Evolutionary conservation across 2,113 vertebrate species (phyloP).

Genomic region (Urocynchramus pylzowi): DNA sequence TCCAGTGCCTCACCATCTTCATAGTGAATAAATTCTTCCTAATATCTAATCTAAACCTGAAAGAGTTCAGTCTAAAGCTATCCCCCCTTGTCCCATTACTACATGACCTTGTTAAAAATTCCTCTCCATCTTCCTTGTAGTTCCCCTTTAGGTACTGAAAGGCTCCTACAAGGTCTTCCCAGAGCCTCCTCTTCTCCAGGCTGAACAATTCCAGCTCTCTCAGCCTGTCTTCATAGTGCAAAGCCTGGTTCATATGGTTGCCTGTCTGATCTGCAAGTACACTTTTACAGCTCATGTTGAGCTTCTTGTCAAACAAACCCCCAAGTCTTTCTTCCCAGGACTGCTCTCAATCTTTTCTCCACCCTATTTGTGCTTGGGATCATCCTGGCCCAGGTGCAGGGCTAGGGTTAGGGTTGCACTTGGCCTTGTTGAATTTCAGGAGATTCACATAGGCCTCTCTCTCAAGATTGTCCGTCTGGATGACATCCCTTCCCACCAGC

Average conservation of each 20-base stretch:
- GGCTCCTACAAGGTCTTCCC: background rate
- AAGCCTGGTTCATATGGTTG: background rate
- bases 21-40: background rate
- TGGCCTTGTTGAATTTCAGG: background rate
- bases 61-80: background rate
- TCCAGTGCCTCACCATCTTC: background rate
- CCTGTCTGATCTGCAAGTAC: background rate
- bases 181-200: background rate
- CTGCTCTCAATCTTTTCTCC: background rate
- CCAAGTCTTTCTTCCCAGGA: background rate
- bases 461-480: background rate
- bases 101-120: background rate
- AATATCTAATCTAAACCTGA: background rate
- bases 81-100: background rate
- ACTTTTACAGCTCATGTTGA: background rate
- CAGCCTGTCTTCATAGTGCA: background rate
- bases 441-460: background rate
- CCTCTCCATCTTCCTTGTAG: background rate
- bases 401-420: background rate
- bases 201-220: background rate
- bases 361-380: background rate
- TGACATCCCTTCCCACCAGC: background rate
- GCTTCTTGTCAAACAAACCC: background rate
- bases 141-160: background rate
- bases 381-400: background rate